Evolutionary conservation across 37 sponge, comb jelly and placozoan species (phyloP).

Genomic region (Haliclona indistincta): DNA sequence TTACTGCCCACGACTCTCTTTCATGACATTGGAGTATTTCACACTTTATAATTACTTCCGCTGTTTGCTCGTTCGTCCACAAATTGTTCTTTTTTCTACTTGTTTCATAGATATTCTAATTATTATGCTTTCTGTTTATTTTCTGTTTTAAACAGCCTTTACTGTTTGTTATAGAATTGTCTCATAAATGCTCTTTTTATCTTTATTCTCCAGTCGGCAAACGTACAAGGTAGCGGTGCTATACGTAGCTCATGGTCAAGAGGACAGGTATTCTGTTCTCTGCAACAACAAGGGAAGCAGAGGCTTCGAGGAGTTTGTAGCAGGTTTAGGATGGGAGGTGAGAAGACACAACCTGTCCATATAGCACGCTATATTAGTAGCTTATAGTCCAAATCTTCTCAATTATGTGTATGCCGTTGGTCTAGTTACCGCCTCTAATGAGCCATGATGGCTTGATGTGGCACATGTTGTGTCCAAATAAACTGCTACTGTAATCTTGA

Average conservation of each 20-base stretch:
- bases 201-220: slow-evolving; percentile 71
- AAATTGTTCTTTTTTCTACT: no score
- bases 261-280: slow-evolving; percentile 86
- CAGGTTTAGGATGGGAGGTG: slow-evolving; percentile 98
- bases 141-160: slow-evolving; percentile 10
- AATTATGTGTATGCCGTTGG: no score
- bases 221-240: slow-evolving; percentile 97
- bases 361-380: neutral
- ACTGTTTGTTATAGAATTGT: neutral
- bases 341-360: slow-evolving; percentile 4
- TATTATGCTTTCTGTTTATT: neutral
- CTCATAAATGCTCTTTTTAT: neutral
- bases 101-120: no score
- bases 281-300: slow-evolving; percentile 75
- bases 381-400: no score
- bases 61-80: no score
- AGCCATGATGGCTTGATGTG: no score
- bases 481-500: no score
- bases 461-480: no score
- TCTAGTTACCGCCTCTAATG: no score
- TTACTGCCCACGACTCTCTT: no score
- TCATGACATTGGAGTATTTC: no score
- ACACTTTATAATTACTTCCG: no score
- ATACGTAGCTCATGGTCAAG: slow-evolving; percentile 90
- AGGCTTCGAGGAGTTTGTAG: slow-evolving; percentile 94